phyloP scores from a whole-genome alignment of 2,797 vertebrate genomes.

The Antrozous pallidus region DNA sequence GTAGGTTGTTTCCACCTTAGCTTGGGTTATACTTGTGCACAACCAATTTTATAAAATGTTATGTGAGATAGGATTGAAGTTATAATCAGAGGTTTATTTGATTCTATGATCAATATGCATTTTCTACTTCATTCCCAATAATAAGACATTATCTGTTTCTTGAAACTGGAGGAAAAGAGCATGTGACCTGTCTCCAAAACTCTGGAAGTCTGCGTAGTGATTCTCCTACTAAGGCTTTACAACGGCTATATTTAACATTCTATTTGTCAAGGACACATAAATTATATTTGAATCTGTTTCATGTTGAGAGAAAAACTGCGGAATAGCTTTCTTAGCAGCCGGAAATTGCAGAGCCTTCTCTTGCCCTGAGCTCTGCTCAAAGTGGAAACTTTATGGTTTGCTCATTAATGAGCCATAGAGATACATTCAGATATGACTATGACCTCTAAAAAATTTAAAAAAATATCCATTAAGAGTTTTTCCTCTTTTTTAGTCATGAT shows the following conservation, averaged over 20 bases:
- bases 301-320: neutral
- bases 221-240: neutral
- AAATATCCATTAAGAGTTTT: neutral
- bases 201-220: neutral
- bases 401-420: neutral
- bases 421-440: neutral
- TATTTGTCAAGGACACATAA: neutral
- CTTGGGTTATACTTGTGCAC: neutral
- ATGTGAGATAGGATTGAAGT: neutral
- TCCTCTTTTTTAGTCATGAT: neutral
- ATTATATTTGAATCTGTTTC: neutral
- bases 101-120: neutral
- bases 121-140: neutral
- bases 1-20: neutral
- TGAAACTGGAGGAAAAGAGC: neutral
- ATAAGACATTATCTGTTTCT: neutral
- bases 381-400: neutral
- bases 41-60: neutral
- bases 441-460: neutral
- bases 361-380: neutral
- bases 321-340: neutral
- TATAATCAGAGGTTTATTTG: neutral
- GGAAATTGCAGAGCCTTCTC: neutral
- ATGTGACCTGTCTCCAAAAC: neutral
- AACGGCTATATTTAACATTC: neutral